Evolutionary conservation across 2,113 vertebrate species (phyloP), one percentile per base, ranked within the genome.

Genomic region (Rhombomys opimus): DNA sequence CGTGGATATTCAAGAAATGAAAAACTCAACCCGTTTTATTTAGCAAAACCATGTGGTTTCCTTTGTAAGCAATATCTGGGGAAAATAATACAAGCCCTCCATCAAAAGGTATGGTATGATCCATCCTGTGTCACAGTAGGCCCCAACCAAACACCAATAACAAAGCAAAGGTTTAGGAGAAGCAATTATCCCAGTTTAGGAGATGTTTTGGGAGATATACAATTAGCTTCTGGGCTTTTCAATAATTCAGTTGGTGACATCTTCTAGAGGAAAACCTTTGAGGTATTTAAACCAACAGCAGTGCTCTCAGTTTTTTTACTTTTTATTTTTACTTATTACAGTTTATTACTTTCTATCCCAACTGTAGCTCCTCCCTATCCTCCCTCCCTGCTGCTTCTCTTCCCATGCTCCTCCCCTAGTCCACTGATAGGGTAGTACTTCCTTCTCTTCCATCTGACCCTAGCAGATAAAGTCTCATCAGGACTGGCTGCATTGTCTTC

Each of bases 261-360:
- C 20, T n/a, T 93, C 30, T 50, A 68, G 14, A 82, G 67, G 84
- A 96, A 97, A 95, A 61, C 65, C 11, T 87, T 72, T 61, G 68
- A 96, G 50, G 38, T 54, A 59, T 76, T 94, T 93, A 96, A 95
- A 78, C 68, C 38, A 90, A 96, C 57, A 94, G 82, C 46, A 90
- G 46, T 84, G 20, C 50, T 86, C 11, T 70, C 30, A 78, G 54
- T 82, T 95, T 87, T 84, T 46, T 46, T 46, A 46, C 5, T 46
- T 46, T 46, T 46, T 46, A 46, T 46, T 46, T 46, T 46, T 46
- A 46, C 46, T 46, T 46, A 46, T 46, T 46, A 46, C 46, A 46
- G 5, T 5, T 46, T 46, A 46, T 46, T 46, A 46, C 46, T 46
- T 46, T 46, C 3, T 46, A 46, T 46, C 46, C 46, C 5, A 46